Conservation (phyloP, 1,140 invertebrate genomes). For the Anthonomus grandis region DNA sequence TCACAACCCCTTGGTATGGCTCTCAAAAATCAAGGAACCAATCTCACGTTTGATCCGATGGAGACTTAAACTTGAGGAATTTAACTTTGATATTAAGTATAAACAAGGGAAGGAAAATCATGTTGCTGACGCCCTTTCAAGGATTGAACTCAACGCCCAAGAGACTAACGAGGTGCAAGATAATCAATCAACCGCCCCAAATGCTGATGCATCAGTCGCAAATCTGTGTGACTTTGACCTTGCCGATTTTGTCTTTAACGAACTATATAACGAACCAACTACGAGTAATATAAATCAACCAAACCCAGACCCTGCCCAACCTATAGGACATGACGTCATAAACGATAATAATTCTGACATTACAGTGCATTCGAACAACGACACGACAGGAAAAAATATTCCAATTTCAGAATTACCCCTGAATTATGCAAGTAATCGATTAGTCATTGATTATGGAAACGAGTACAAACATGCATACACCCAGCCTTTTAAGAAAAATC, state of each 20-base stretch:
- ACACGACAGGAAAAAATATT: slow-evolving; percentile 6
- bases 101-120: slow-evolving; percentile 17
- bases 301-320: no score
- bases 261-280: not conserved
- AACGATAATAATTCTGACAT: slow-evolving; percentile 9
- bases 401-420: slow-evolving; percentile 11
- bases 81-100: slow-evolving; percentile 47
- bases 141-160: slow-evolving; percentile 9
- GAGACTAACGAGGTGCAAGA: slow-evolving; percentile 7
- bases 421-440: slow-evolving; percentile 9
- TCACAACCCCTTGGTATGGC: slow-evolving; percentile 32
- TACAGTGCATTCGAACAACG: slow-evolving; percentile 8
- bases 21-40: slow-evolving; percentile 49
- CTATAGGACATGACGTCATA: no score
- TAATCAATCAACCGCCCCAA: slow-evolving; percentile 27
- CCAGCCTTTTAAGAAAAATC: slow-evolving; percentile 11
- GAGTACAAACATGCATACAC: not conserved
- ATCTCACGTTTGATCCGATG: slow-evolving; percentile 49
- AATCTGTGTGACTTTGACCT: slow-evolving; percentile 5
- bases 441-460: slow-evolving; percentile 12
- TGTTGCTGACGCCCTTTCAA: slow-evolving; percentile 12
- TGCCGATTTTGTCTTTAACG: not conserved
- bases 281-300: no score
- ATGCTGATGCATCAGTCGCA: not conserved
- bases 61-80: slow-evolving; percentile 45